A percentile compares a stretch with the other conserved stretches of the same genome.
These are phyloP conservation scores for Rana temporaria DNA, from an alignment of 2,113 vertebrate species.

Conservation along the genomic window DNA sequence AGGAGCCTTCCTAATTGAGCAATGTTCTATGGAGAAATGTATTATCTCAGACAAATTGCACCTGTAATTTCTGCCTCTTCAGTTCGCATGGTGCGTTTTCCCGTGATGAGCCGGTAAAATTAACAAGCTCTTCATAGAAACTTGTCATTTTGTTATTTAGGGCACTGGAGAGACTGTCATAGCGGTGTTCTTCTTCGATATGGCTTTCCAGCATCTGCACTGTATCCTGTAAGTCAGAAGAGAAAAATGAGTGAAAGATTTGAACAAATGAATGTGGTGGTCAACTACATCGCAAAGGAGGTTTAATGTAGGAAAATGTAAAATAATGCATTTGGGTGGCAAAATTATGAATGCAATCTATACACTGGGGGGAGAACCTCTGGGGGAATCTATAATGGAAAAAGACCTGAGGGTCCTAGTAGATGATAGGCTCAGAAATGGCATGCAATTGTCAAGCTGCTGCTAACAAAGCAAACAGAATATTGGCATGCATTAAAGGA, in stretches of 20 bases:
- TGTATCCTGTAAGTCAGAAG: conserved; percentile 65
- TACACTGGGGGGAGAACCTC: too few species aligned
- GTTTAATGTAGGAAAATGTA: too few species aligned
- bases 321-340: too few species aligned
- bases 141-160: conserved; percentile 63
- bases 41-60: conserved; percentile 57
- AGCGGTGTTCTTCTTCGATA: conserved; percentile 64
- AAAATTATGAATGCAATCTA: too few species aligned
- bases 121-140: conserved; percentile 61
- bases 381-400: too few species aligned
- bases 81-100: conserved; percentile 59
- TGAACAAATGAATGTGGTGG: too few species aligned
- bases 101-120: conserved; percentile 55
- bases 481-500: too few species aligned
- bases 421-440: too few species aligned
- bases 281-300: too few species aligned
- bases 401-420: too few species aligned
- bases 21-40: conserved; percentile 45
- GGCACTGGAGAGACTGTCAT: conserved; percentile 61
- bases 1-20: conserved; percentile 51
- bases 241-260: conserved; percentile 7
- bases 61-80: conserved; percentile 68
- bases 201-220: conserved; percentile 66
- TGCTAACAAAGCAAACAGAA: too few species aligned
- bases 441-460: too few species aligned